phyloP scores from a whole-genome alignment of 2,797 vertebrate species.

The Gallirallus australis region DNA sequence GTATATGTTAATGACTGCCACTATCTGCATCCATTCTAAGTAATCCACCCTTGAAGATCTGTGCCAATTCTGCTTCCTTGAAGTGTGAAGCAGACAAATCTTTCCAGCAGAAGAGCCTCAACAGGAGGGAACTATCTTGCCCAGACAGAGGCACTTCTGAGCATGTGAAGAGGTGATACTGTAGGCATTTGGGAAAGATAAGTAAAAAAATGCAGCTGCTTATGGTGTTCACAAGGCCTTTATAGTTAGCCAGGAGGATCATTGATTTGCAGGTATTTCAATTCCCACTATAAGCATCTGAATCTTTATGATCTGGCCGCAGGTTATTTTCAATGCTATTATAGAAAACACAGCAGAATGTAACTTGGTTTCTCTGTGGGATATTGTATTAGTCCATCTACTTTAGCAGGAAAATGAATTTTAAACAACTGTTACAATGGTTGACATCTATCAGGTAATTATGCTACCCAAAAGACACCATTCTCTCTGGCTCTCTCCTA shows the following conservation, averaged over 20 bases:
- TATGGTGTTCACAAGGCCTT: constrained; percentile 8
- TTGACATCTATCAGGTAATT: background rate
- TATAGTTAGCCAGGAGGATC: background rate
- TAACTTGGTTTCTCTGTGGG: background rate
- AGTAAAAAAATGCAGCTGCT: background rate
- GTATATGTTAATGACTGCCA: background rate
- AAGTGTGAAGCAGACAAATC: background rate
- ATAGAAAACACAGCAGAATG: background rate
- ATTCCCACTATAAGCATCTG: background rate
- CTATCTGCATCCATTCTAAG: background rate
- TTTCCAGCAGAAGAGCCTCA: background rate
- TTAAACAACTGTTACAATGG: background rate
- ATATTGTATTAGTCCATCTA: background rate
- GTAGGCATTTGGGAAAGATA: background rate
- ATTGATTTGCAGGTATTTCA: constrained; percentile 27
- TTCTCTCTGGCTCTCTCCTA: background rate
- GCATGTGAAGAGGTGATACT: background rate
- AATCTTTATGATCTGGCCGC: background rate
- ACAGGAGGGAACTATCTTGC: constrained; percentile 19
- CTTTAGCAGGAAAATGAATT: background rate
- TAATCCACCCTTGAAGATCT: background rate
- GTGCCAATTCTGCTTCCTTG: background rate
- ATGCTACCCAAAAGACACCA: background rate
- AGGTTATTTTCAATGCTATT: background rate
- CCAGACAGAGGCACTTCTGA: background rate